phyloP scores from a whole-genome alignment of 2,113 vertebrate species.

The Burhinus oedicnemus region DNA sequence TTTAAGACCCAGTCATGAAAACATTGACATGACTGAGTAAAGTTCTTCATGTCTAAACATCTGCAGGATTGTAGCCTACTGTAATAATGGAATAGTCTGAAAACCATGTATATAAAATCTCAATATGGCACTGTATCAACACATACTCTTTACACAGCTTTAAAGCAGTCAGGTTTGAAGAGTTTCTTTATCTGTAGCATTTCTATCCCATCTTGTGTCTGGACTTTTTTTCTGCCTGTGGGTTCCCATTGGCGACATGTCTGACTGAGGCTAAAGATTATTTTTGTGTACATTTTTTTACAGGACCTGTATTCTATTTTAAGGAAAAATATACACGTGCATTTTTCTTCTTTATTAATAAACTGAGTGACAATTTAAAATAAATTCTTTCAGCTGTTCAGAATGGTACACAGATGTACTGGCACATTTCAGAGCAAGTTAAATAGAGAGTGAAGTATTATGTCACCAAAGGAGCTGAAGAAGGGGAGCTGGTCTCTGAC shows the following conservation, averaged over 20 bases:
- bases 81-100: background rate
- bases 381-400: constrained; percentile 24
- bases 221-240: background rate
- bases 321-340: background rate
- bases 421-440: background rate
- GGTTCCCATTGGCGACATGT: background rate
- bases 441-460: background rate
- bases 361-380: constrained; percentile 51
- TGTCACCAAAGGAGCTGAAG: background rate
- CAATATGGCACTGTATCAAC: background rate
- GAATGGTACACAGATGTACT: constrained; percentile 10
- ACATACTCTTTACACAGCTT: background rate
- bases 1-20: constrained; percentile 13
- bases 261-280: background rate
- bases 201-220: background rate
- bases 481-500: background rate
- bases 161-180: background rate
- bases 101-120: constrained; percentile 6
- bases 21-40: background rate
- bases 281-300: background rate
- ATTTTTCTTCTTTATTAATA: constrained; percentile 48
- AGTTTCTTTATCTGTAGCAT: constrained; percentile 26
- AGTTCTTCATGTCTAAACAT: constrained; percentile 3
- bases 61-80: background rate
- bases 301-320: background rate